Base-by-base conservation (phyloP, 2,113 vertebrate genomes). In the Lates calcarifer region DNA sequence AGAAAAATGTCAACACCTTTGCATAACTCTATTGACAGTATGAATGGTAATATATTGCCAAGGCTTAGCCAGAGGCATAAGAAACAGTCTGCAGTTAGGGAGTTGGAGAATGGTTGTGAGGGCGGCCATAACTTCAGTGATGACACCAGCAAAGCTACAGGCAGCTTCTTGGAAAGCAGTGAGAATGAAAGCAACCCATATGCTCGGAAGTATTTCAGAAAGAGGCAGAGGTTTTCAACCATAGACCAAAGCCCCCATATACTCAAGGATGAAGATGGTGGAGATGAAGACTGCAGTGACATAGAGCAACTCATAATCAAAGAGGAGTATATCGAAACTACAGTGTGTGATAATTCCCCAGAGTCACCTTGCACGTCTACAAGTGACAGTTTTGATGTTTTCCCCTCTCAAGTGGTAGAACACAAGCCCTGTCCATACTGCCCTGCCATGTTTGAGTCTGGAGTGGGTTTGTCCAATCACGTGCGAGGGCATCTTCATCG, bases 381-480 rank as follows among this genome's bases (percentile, higher is more conserved):
- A 6, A 70, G 74, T 31, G 72, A 83, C 37, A 62, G 82, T 28
- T 89, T 74, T 65, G 77, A 83, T 6, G 28, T 73, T 33, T 81
- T 74, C 35, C 61, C 87, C 29, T 24, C 83, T 9, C 85, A 81
- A 3, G 77, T 94, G 8, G 92, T 94, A n/a, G 96, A 97, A 80
- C 96, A 95, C 84, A 97, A 97, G 91, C 95, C 94, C 0, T 98
- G 97, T 79, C 97, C 97, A 0, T 98, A 98, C 81, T 98, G 97
- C 92, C 96, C 97, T 60, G 97, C 97, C 75, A 93, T 95, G 61
- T 98, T 98, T 93, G 96, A 98, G 94, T 97, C 97, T 20, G 97
- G 97, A 80, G 97, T 98, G 88, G 96, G 97, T 49, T 93, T 98
- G 91, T 98, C 97, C 81, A 98, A 98, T 94, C 97, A 98, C 3